Percentiles rank a stretch among this genome's conserved stretches.
Evolutionary conservation across 2,113 vertebrate genomes (phyloP).

Genomic region (Petrocephalus microphthalmus): DNA sequence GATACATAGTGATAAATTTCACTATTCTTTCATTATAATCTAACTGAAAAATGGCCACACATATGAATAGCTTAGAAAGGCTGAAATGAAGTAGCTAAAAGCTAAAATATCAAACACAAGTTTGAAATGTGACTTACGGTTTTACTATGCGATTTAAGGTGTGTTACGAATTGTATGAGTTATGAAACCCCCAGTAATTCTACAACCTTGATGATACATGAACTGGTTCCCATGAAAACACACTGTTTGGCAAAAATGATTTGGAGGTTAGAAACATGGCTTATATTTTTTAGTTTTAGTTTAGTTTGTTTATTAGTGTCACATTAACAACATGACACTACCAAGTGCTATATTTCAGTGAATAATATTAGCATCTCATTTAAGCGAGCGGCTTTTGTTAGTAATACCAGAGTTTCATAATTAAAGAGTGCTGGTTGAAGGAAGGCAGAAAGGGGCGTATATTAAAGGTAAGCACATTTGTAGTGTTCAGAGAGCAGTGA

Average conservation of each 20-base stretch:
- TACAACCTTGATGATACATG: not conserved
- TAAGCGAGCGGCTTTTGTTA: not conserved
- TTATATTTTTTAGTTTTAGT: not conserved
- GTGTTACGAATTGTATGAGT: not conserved
- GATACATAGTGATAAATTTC: not conserved
- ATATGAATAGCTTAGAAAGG: not conserved
- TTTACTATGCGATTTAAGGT: not conserved
- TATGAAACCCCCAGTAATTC: not conserved
- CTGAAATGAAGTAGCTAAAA: not conserved
- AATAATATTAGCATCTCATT: not conserved
- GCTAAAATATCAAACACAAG: not conserved
- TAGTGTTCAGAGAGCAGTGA: not conserved
- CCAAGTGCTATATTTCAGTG: not conserved
- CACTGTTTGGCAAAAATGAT: not conserved
- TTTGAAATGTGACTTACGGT: not conserved
- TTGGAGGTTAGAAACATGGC: not conserved
- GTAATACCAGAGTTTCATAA: not conserved
- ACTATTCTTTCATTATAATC: not conserved
- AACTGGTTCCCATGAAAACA: not conserved
- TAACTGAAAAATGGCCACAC: not conserved
- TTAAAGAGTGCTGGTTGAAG: not conserved
- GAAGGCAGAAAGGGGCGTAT: not conserved
- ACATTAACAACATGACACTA: not conserved
- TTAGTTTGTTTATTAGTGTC: not conserved
- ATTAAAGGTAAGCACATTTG: slow-evolving; percentile 5